Base-by-base conservation (phyloP, 2,797 vertebrate species). In the Typhlichthys subterraneus region DNA sequence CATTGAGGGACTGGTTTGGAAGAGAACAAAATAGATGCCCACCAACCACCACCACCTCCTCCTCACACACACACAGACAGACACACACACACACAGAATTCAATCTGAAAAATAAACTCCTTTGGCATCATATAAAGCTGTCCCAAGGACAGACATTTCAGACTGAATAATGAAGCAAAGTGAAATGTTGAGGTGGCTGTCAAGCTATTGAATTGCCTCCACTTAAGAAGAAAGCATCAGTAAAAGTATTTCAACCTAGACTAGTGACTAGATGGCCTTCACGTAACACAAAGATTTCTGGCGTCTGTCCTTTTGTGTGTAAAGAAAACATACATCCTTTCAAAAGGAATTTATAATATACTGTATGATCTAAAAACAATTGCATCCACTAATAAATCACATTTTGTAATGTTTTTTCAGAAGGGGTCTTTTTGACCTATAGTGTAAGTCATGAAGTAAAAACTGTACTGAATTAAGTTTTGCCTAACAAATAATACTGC, bases 131-230 rank as follows among this genome's bases (percentile, higher is more conserved):
- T 14, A 67, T 58, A 29, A 74, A 66, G 57, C 33, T 45, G 23
- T 23, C 12, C 29, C 70, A 72, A 76, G 70, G 80, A 68, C 56
- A 65, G 57, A 64, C 50, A 17, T 75, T 67, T 76, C 54, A 69
- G 59, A 61, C 48, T 57, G 62, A 77, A 79, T 70, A 73, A 80
- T 76, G 61, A 77, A 80, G 77, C 61, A 76, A 73, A 77, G 59
- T 9, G 58, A 66, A 76, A 77, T 23, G 42, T 64, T 75, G 73
- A 73, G 53, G 57, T 64, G 66, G 61, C 62, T 62, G 59, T 50
- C 48, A 53, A 47, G 45, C 56, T 72, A 70, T 79, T 82, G 57
- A 81, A 78, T 84, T 42, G 62, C 19, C 53, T 29, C 53, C 55
- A 72, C 59, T 75, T 69, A 45, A 65, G 65, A 55, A 69, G 53